phyloP scores from a whole-genome alignment of 2,113 vertebrate genomes.

The Sclerurus mexicanus region DNA sequence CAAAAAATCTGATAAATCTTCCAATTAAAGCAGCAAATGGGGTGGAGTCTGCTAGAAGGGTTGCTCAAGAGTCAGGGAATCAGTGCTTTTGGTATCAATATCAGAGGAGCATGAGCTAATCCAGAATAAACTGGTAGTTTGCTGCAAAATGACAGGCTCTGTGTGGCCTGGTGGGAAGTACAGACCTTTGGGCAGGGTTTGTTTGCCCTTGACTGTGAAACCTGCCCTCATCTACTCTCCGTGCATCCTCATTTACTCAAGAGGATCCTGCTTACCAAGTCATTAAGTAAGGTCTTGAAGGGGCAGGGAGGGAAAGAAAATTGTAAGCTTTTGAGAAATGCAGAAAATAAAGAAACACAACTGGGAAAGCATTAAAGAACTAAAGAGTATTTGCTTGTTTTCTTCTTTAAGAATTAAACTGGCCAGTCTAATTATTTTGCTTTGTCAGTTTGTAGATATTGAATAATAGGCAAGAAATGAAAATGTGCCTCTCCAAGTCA shows the following conservation, averaged over 20 bases:
- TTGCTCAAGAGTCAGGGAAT: background rate
- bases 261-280: background rate
- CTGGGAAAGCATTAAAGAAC: background rate
- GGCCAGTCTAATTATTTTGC: background rate
- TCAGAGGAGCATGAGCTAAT: background rate
- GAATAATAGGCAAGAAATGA: background rate
- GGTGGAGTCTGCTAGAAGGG: background rate
- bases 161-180: background rate
- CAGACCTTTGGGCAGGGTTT: background rate
- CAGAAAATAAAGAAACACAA: background rate
- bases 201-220: background rate
- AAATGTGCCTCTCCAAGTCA: background rate
- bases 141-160: background rate
- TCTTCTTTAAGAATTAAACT: background rate
- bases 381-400: background rate
- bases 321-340: background rate
- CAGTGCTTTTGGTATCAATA: background rate
- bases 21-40: background rate
- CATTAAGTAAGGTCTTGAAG: background rate
- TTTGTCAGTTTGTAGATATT: background rate
- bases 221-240: background rate
- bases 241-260: background rate
- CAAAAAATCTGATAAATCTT: background rate
- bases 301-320: background rate
- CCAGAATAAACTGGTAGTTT: background rate